These are phyloP conservation scores for Tragelaphus scriptus DNA, from an alignment of 2,113 vertebrate genomes.

Conservation along the genomic window DNA sequence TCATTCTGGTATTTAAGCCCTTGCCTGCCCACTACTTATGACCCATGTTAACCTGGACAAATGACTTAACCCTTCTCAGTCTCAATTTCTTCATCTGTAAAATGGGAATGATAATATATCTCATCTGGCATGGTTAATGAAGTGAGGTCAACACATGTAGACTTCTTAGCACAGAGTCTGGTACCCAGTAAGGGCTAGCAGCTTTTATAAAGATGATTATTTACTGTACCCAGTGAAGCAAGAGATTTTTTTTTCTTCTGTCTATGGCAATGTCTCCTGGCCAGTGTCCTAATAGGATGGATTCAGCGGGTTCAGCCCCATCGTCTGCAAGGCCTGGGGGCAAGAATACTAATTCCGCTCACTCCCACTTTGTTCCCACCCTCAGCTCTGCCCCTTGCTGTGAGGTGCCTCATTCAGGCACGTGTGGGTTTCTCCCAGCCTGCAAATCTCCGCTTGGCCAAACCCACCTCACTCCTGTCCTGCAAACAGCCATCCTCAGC, in stretches of 20 bases:
- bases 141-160: background rate
- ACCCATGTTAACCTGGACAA: background rate
- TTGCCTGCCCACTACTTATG: background rate
- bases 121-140: background rate
- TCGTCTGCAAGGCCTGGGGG: background rate
- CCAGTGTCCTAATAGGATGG: background rate
- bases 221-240: background rate
- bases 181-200: background rate
- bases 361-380: background rate
- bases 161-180: background rate
- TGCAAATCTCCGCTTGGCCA: background rate
- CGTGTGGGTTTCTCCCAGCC: no score
- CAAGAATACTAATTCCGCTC: background rate
- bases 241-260: rapidly evolving
- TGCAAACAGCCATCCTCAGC: background rate
- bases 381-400: background rate
- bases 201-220: background rate
- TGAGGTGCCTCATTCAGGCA: rapidly evolving
- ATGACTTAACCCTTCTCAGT: background rate
- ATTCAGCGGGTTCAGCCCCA: background rate
- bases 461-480: background rate
- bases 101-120: background rate
- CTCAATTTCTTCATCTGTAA: background rate
- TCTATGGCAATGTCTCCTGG: background rate
- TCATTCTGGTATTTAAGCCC: background rate